phyloP scores from a whole-genome alignment of 1,140 invertebrate species.

The Diorhabda sublineata region DNA sequence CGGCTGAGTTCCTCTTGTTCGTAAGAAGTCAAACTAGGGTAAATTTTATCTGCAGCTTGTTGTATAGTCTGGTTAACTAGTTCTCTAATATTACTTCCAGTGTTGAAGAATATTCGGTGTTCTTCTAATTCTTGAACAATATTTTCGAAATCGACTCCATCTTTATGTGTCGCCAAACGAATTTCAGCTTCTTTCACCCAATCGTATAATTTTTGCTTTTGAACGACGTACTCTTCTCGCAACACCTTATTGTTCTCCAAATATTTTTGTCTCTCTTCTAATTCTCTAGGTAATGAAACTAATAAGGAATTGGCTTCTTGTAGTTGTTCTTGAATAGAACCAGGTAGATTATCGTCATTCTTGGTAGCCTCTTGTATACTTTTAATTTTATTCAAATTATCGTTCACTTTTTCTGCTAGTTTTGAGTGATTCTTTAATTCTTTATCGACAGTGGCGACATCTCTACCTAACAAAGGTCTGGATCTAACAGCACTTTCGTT shows the following conservation, averaged over 20 bases:
- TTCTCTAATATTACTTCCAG: constrained; percentile 71
- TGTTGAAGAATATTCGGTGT: constrained; percentile 80
- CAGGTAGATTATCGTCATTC: constrained; percentile 71
- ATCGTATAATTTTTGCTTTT: constrained; percentile 71
- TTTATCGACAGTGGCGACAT: constrained; percentile 72
- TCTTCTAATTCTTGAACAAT: constrained; percentile 77
- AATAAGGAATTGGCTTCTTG: constrained; percentile 76
- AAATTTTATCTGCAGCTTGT: constrained; percentile 79
- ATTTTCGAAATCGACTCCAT: constrained; percentile 84
- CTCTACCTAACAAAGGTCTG: constrained; percentile 73
- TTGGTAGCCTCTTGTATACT: constrained; percentile 65
- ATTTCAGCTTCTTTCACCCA: constrained; percentile 85
- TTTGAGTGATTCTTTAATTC: constrained; percentile 76
- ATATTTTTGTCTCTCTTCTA: constrained; percentile 75
- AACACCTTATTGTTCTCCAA: constrained; percentile 74
- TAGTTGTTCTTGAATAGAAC: constrained; percentile 73
- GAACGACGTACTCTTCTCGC: constrained; percentile 65
- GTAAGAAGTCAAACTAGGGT: constrained; percentile 71
- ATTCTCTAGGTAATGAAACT: constrained; percentile 70
- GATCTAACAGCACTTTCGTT: constrained; percentile 81
- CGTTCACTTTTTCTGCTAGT: constrained; percentile 65
- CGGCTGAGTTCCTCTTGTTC: constrained; percentile 78
- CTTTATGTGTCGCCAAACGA: constrained; percentile 69
- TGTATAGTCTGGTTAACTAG: constrained; percentile 77
- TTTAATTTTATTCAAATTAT: constrained; percentile 65